Base-by-base conservation (phyloP, 2,888 invertebrate species). In the Standfussiana lucernea region DNA sequence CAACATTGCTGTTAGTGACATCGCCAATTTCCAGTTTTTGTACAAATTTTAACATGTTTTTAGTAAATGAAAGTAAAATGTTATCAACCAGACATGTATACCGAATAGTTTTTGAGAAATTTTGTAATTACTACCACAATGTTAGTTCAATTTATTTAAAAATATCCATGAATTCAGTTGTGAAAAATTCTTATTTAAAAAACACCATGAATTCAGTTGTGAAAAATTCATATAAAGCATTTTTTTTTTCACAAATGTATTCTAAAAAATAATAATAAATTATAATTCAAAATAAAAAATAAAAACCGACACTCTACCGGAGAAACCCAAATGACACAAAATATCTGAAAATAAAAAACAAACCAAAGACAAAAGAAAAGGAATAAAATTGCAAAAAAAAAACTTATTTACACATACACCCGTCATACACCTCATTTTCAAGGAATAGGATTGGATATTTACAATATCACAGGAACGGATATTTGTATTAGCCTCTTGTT, bases 241-340 rank as follows among this genome's bases (percentile, higher is more conserved):
- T 4, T 28, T 61, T 62, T 56, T 37, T 3, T 90, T 85, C 92
- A 92, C 91, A 91, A 93, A 84, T 90, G 90, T 93, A 88, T 91
- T 90, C 92, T 86, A 66, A 85, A 86, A 88, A 86, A 87, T 86
- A 37, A 40, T 86, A 89, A 85, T 88, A 86, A 85, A 53, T 53
- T 0, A 56, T 88, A 88, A 84, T 85, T 88, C 86, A 88, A 89
- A 88, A 86, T 85, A 88, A 84, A 88, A 84, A 89, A 89, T 87
- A 86, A 92, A 93, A 95, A 93, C 93, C 93, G 91, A 94, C 94
- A 94, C 89, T 94, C 95, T 95, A 96, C 95, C 95, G 94, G 95
- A 95, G 94, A 92, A 93, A 94, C 96, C 96, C 95, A 96, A 94
- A 88, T 92, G 92, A 93, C 93, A 95, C 93, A 95, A 92, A 94